These are phyloP conservation scores for Pogonognathellus flavescens DNA, from an alignment of 1,140 invertebrate species.

Conservation along the genomic window DNA sequence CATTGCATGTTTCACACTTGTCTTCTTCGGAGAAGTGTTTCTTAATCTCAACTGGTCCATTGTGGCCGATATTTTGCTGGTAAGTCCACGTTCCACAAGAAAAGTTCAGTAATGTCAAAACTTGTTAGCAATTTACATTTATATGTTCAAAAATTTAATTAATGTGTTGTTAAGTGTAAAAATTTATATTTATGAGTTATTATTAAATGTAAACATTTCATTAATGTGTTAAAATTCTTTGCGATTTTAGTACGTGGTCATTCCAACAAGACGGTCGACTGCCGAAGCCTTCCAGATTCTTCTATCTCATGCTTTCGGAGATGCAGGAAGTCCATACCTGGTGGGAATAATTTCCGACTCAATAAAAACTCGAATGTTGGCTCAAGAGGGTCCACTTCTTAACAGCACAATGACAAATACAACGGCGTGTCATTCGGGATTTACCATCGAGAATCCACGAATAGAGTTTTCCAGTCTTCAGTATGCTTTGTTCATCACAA, in stretches of 20 bases:
- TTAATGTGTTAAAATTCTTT: no score
- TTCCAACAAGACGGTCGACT: constrained; percentile 90
- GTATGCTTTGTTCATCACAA: constrained; percentile 91
- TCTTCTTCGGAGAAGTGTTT: constrained; percentile 78
- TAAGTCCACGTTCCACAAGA: constrained; percentile 73
- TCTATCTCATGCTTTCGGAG: constrained; percentile 91
- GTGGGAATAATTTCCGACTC: constrained; percentile 77
- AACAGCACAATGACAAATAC: background rate
- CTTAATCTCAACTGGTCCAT: constrained; percentile 75
- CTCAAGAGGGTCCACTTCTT: background rate
- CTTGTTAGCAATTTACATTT: no score
- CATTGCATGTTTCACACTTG: constrained; percentile 79
- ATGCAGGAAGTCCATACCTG: constrained; percentile 93
- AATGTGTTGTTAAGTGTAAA: no score
- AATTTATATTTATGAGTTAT: no score
- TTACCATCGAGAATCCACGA: constrained; percentile 56
- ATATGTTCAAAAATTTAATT: no score
- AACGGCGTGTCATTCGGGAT: constrained; percentile 37
- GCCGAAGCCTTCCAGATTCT: constrained; percentile 96
- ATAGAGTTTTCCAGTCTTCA: constrained; percentile 84
- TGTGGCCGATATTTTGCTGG: constrained; percentile 97
- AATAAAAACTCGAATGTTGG: constrained; percentile 72
- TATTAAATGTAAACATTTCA: no score
- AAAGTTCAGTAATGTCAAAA: no score
- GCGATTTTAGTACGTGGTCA: constrained; percentile 91